Percentiles rank a stretch among this genome's conserved stretches.
These are phyloP conservation scores for Parnassius smintheus DNA, from an alignment of 2,888 invertebrate species.

Conservation along the genomic window DNA sequence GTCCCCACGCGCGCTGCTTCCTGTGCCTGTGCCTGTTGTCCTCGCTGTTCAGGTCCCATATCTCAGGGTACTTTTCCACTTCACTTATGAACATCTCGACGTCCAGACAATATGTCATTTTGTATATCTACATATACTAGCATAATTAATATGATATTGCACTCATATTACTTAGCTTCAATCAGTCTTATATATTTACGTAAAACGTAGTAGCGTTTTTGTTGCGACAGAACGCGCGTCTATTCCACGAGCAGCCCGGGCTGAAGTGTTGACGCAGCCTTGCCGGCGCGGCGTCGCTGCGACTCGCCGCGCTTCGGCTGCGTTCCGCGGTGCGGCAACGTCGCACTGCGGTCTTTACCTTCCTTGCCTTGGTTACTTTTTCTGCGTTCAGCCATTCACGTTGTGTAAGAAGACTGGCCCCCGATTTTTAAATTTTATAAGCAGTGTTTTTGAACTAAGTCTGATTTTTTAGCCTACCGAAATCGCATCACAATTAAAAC, in stretches of 20 bases:
- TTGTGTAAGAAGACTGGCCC: constrained; percentile 6
- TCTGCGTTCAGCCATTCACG: background rate
- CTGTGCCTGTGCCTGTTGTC: constrained; percentile 45
- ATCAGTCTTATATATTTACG: background rate
- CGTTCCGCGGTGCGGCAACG: constrained; percentile 30
- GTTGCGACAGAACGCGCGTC: constrained; percentile 34
- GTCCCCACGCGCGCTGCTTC: constrained; percentile 56
- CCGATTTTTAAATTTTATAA: no score
- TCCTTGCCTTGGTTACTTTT: constrained; percentile 14
- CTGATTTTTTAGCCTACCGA: no score
- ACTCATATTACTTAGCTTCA: background rate
- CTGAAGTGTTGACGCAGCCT: constrained; percentile 54
- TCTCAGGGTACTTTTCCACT: constrained; percentile 56
- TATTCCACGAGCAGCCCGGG: constrained; percentile 34
- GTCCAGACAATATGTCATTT: constrained; percentile 50
- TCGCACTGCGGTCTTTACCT: constrained; percentile 29
- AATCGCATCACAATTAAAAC: no score
- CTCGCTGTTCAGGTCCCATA: constrained; percentile 57
- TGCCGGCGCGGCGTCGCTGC: constrained; percentile 59
- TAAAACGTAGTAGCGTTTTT: constrained; percentile 36
- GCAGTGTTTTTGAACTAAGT: no score
- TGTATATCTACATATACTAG: background rate
- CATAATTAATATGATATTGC: no score
- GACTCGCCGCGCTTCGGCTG: constrained; percentile 39
- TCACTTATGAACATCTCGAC: constrained; percentile 60